phyloP scores from a whole-genome alignment of 2,888 invertebrate genomes.

The Heliconius charithonia region DNA sequence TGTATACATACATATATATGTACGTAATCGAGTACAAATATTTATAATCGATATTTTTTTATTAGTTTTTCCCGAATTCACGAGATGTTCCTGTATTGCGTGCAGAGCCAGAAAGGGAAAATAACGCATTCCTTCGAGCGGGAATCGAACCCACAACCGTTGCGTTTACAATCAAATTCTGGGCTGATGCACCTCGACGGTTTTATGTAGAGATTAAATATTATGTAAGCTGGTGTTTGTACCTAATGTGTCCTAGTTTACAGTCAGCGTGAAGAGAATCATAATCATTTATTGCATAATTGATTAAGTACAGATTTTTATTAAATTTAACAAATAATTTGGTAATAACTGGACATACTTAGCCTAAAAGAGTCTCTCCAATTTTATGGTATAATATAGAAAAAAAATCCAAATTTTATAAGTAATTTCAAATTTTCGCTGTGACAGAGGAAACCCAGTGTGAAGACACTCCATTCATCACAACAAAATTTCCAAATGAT shows the following conservation, averaged over 20 bases:
- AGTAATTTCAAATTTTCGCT: no score
- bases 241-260: neutral
- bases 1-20: neutral
- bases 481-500: neutral
- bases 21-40: neutral
- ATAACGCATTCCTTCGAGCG: neutral
- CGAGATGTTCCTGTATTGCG: no score
- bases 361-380: no score
- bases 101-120: no score
- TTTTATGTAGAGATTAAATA: no score
- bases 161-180: neutral
- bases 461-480: no score
- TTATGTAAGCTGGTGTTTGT: no score
- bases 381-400: no score
- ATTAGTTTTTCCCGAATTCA: no score
- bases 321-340: neutral
- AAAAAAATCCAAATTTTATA: no score
- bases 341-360: no score
- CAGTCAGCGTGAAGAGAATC: neutral
- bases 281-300: neutral
- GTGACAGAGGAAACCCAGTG: no score
- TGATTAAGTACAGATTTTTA: neutral
- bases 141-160: neutral
- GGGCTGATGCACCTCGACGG: neutral
- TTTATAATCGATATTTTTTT: neutral